These are phyloP conservation scores for Colletes latitarsis DNA, from an alignment of 1,140 invertebrate genomes.

Conservation along the genomic window DNA sequence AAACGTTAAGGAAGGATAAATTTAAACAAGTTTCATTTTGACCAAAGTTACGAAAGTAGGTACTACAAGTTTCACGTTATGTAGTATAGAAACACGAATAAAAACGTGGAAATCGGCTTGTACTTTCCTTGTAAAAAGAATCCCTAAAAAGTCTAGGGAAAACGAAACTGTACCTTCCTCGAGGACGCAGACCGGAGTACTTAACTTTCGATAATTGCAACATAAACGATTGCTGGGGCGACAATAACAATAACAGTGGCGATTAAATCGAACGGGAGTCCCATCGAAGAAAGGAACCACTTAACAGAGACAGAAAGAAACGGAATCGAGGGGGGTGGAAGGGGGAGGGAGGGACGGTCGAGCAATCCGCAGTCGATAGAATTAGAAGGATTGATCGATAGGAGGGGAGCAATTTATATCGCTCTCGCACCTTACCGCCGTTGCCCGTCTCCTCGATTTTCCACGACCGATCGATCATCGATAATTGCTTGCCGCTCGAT, in stretches of 20 bases:
- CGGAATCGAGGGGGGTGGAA: neutral
- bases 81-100: too few relatives aligned
- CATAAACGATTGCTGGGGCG: neutral
- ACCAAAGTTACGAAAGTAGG: too few relatives aligned
- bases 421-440: neutral
- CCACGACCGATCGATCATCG: constrained; percentile 34
- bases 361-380: constrained; percentile 2
- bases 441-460: constrained; percentile 14
- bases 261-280: neutral
- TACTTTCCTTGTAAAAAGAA: too few relatives aligned
- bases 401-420: constrained; percentile 8
- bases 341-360: neutral
- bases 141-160: too few relatives aligned
- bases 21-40: too few relatives aligned
- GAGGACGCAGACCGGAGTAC: neutral
- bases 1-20: too few relatives aligned
- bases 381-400: constrained; percentile 27
- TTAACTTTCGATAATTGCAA: constrained; percentile 11
- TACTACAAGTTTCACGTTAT: too few relatives aligned
- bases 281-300: neutral
- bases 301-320: neutral
- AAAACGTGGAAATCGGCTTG: too few relatives aligned
- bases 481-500: constrained; percentile 45
- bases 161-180: too few relatives aligned
- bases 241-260: neutral